These are phyloP conservation scores for Pristionchus exspectatus DNA, from an alignment of 2,888 invertebrate species.

Conservation along the genomic window DNA sequence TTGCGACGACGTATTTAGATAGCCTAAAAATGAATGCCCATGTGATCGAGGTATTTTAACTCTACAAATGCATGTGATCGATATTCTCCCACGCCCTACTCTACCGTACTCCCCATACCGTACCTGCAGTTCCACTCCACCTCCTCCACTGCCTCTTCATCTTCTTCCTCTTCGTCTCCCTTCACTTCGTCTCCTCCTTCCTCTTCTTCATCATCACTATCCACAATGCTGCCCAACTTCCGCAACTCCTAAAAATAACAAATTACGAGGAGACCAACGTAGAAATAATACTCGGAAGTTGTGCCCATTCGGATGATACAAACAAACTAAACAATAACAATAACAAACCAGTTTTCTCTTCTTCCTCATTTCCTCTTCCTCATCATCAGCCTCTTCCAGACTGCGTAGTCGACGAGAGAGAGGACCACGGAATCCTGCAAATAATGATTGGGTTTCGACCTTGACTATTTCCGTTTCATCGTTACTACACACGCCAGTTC, in stretches of 20 bases:
- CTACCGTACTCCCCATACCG: not conserved
- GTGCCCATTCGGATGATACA: no score
- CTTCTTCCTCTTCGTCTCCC: not conserved
- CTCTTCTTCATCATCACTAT: slow-evolving; percentile 15
- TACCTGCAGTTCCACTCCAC: slow-evolving; percentile 34
- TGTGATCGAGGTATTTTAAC: no score
- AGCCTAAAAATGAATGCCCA: no score
- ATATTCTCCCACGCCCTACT: not conserved
- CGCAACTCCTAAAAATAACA: not conserved
- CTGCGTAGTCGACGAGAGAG: not conserved
- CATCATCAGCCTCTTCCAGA: slow-evolving; percentile 12
- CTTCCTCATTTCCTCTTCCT: slow-evolving; percentile 5
- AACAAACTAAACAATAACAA: not conserved
- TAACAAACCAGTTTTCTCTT: not conserved
- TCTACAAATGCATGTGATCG: no score
- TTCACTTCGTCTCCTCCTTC: not conserved
- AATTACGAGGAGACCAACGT: no score
- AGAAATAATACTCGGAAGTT: no score
- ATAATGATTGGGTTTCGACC: not conserved
- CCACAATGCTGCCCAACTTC: slow-evolving; percentile 6
- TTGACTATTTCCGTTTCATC: not conserved
- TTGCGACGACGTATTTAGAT: no score
- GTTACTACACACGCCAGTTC: not conserved
- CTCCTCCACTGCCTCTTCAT: not conserved
- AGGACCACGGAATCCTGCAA: not conserved